These are phyloP conservation scores for Lanius ludovicianus DNA, from an alignment of 2,113 vertebrate genomes.

Conservation along the genomic window DNA sequence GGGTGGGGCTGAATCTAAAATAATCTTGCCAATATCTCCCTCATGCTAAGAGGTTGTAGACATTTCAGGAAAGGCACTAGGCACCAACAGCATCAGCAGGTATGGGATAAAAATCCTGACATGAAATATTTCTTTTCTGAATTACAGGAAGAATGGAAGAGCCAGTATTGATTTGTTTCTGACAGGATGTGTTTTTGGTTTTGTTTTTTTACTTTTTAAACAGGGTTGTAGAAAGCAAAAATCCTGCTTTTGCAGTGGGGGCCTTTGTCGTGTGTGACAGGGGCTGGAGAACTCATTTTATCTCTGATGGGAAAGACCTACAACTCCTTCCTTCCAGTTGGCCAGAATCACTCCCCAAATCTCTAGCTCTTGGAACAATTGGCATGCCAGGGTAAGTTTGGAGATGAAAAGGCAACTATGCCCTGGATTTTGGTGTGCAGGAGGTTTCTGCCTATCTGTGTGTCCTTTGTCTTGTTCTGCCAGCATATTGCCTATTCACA, in stretches of 20 bases:
- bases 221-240: constrained; percentile 86
- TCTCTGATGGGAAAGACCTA: constrained; percentile 77
- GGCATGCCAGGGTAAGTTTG: constrained; percentile 88
- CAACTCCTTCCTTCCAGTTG: constrained; percentile 68
- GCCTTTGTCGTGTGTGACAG: constrained; percentile 51
- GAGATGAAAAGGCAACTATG: neutral
- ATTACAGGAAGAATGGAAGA: neutral
- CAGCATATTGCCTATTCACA: neutral
- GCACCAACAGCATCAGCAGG: neutral
- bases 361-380: constrained; percentile 82
- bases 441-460: neutral
- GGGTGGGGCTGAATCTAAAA: neutral
- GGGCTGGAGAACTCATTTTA: constrained; percentile 84
- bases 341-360: constrained; percentile 80
- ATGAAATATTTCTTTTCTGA: neutral
- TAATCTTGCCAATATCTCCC: neutral
- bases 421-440: neutral
- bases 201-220: neutral
- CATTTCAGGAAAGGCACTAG: neutral
- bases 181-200: neutral
- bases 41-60: neutral
- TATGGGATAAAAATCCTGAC: neutral
- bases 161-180: neutral
- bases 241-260: constrained; percentile 75
- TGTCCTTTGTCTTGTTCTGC: neutral